Base-by-base conservation (phyloP, 1,140 invertebrate species). In the Diabrotica undecimpunctata region DNA sequence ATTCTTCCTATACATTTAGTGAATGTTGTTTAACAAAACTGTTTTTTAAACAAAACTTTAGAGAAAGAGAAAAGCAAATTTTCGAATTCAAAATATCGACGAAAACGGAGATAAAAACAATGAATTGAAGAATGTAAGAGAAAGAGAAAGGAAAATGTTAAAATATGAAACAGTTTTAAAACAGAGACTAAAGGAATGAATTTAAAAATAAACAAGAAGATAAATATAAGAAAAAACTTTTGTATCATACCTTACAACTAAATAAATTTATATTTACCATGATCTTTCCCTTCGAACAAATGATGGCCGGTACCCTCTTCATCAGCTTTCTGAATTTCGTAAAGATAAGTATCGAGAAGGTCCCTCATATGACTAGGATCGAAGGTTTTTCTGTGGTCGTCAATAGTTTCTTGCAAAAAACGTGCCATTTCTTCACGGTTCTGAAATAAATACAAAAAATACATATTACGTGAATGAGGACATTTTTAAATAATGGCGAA, bases 321-420 rank as follows among this genome's bases (percentile, higher is more conserved):
- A 72, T 92, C 88, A 5, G 90, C 90, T 70, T 89, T 87, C 72
- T 93, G 83, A 68, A 96, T 95, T 80, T 95, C 91, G 53, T 88
- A 82, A 11, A 96, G 81, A 78, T 96, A 96, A 9, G 88, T 87
- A 77, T 96, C 94, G 14, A 95, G 86, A 55, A 96, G 82, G 78
- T 96, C 93, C n/a, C 92, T 83, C 6, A 92, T 83, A 71, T 90
- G 89, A 55, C 83, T 81, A 0, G 86, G 80, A 76, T 95, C 88
- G 68, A 94, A 91, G 37, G 87, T 88, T 11, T 80, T 80, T 41
- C 87, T 85, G 75, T 95, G 93, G 54, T 92, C 84, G 54, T 94
- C 88, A 63, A 95, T 89, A 13, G 91, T 87, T 64, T 90, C 86
- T 80, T 90, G 89, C 73, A 95, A 92, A 78, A 94, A 95, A 7